These are phyloP conservation scores for Rallus crepitans DNA, from an alignment of 2,797 vertebrate genomes.

Conservation along the genomic window DNA sequence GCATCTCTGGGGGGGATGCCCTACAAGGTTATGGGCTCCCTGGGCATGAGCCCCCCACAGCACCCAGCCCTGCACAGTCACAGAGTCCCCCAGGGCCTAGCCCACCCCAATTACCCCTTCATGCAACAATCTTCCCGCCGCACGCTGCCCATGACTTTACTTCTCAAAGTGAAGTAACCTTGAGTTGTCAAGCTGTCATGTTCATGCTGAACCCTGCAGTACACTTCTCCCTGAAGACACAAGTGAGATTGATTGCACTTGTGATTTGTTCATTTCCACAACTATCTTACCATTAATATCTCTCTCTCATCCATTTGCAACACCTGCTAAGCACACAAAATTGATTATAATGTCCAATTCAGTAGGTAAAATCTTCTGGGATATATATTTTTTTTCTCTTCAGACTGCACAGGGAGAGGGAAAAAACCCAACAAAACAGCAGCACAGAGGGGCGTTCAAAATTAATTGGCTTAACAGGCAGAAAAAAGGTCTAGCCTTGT, in stretches of 20 bases:
- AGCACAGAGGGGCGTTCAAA: not conserved
- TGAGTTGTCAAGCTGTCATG: not conserved
- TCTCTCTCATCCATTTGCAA: constrained; percentile 17
- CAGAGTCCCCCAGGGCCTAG: rapidly evolving
- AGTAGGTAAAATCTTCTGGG: constrained; percentile 9
- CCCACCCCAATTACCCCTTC: no score
- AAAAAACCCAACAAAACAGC: not conserved
- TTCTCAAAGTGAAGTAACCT: constrained; percentile 2
- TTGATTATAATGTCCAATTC: constrained; percentile 45
- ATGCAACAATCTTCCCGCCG: rapidly evolving
- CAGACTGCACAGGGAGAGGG: not conserved
- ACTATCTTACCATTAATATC: constrained; percentile 32
- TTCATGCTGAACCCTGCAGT: not conserved
- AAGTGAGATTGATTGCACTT: constrained; percentile 53
- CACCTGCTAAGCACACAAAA: constrained; percentile 32
- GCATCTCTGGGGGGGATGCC: not conserved
- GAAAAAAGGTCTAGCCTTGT: not conserved
- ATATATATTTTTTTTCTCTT: not conserved
- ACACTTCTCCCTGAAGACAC: not conserved
- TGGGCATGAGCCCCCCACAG: rapidly evolving
- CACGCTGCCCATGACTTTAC: not conserved
- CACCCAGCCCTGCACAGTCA: not conserved
- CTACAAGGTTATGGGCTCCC: rapidly evolving
- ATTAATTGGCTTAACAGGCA: constrained; percentile 19
- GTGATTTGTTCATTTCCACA: constrained; percentile 46